Base-by-base conservation (phyloP, 2,113 vertebrate genomes). In the Anolis carolinensis region DNA sequence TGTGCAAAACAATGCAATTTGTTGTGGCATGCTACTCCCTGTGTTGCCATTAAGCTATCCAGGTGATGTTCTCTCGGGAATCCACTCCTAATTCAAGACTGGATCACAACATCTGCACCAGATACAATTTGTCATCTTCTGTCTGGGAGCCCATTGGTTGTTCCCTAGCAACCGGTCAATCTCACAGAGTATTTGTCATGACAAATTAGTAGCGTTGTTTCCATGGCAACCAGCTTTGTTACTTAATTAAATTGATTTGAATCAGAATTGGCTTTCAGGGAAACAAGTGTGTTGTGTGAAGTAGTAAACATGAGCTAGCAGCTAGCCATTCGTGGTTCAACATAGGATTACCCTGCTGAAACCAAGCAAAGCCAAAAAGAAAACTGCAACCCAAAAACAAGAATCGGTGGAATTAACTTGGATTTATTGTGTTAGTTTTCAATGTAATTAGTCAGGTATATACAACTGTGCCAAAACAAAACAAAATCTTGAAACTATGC, bases 161-260 rank as follows among this genome's bases (percentile, higher is more conserved):
- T 98, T 98, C 97, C 98, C 92, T 96, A 96, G 98, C 97, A 98
- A 98, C 97, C 93, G 90, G 95, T 95, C 97, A 97, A 97, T 97
- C 96, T 97, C 93, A 95, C 96, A 92, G 95, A 97, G 95, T 97
- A 97, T 98, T 98, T 98, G 97, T 97, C 96, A 96, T 97, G 97
- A 98, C 97, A 97, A 97, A 98, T 98, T 97, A 98, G 97, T 96
- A 95, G 93, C 92, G 93, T 97, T 97, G 98, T 98, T 98, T 96
- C 98, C 97, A 98, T 98, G 98, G 97, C 98, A 97, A 98, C 98
- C 97, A 95, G 97, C 97, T 98, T 97, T 98, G 97, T 98, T 98
- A 97, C 96, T 97, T 98, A 98, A 99, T 99, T 97, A 98, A 98
- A 97, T 97, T 97, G 97, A 97, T 98, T 97, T 96, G 90, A 96